These are phyloP conservation scores for Chloroclysta siterata DNA, from an alignment of 2,888 invertebrate genomes.

Conservation along the genomic window DNA sequence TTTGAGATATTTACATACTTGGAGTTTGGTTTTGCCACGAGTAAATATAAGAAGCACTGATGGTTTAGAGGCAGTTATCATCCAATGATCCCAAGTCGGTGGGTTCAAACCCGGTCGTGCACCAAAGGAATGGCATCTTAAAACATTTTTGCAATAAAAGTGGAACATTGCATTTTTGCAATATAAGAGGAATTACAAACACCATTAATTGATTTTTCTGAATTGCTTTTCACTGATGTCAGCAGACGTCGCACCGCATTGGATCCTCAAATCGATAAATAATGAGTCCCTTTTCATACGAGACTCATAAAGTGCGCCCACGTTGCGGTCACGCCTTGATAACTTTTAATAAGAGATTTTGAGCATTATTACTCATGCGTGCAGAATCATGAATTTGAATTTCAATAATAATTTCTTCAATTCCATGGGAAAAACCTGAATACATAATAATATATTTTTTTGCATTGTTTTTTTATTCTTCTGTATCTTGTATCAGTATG, in stretches of 20 bases:
- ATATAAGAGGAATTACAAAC: not conserved
- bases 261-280: conserved; percentile 50
- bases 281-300: conserved; percentile 43
- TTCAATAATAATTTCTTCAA: not conserved
- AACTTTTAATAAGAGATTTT: conserved; percentile 49
- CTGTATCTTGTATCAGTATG: too few relatives aligned
- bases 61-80: too few relatives aligned
- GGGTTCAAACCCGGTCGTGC: not conserved
- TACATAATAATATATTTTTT: not conserved
- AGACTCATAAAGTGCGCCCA: conserved; percentile 54
- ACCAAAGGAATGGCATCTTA: not conserved
- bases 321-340: conserved; percentile 51
- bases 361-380: conserved; percentile 39
- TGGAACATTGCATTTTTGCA: not conserved
- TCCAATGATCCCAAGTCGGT: too few relatives aligned
- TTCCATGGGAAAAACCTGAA: not conserved
- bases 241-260: conserved; percentile 29
- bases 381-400: not conserved
- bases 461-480: too few relatives aligned
- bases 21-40: not conserved
- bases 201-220: conserved; percentile 11
- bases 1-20: not conserved
- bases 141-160: conserved; percentile 12
- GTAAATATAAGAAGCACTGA: too few relatives aligned
- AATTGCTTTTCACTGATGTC: conserved; percentile 48